phyloP scores from a whole-genome alignment of 2,888 invertebrate genomes.

The Chrysolina americana region DNA sequence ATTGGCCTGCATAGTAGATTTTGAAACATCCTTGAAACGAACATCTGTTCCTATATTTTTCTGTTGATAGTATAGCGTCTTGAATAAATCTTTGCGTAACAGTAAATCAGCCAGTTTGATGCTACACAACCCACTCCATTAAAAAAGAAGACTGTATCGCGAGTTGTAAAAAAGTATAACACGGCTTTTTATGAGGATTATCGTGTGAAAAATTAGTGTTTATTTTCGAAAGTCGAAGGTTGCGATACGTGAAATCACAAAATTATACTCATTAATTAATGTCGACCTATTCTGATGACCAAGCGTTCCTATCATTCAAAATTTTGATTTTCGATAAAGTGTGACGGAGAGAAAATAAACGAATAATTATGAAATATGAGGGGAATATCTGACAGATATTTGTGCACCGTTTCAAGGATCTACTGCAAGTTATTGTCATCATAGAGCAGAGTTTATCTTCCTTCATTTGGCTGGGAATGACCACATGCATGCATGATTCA shows the following conservation, averaged over 20 bases:
- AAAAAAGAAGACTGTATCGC: slow-evolving; percentile 11
- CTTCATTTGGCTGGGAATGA: too few relatives aligned
- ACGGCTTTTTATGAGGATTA: slow-evolving; percentile 12
- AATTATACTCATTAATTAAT: too few relatives aligned
- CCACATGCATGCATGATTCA: too few relatives aligned
- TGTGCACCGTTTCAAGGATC: too few relatives aligned
- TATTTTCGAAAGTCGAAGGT: not conserved
- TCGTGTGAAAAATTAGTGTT: slow-evolving; percentile 10
- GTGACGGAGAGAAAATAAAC: too few relatives aligned
- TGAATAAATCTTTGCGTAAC: slow-evolving; percentile 14
- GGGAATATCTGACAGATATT: too few relatives aligned
- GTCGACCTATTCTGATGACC: too few relatives aligned
- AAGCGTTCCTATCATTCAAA: too few relatives aligned
- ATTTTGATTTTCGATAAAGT: too few relatives aligned
- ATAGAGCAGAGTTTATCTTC: too few relatives aligned
- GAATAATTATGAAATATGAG: too few relatives aligned
- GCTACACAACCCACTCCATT: slow-evolving; percentile 9
- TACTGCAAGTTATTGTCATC: too few relatives aligned
- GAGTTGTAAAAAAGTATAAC: not conserved
- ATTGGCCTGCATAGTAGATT: slow-evolving; percentile 16
- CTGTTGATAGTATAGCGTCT: not conserved
- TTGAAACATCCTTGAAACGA: slow-evolving; percentile 10
- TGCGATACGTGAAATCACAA: not conserved
- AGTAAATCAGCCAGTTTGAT: slow-evolving; percentile 17
- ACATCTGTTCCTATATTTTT: slow-evolving; percentile 16